Evolutionary conservation across 2,113 vertebrate genomes (phyloP).

Genomic region (Mormyrus lacerda): DNA sequence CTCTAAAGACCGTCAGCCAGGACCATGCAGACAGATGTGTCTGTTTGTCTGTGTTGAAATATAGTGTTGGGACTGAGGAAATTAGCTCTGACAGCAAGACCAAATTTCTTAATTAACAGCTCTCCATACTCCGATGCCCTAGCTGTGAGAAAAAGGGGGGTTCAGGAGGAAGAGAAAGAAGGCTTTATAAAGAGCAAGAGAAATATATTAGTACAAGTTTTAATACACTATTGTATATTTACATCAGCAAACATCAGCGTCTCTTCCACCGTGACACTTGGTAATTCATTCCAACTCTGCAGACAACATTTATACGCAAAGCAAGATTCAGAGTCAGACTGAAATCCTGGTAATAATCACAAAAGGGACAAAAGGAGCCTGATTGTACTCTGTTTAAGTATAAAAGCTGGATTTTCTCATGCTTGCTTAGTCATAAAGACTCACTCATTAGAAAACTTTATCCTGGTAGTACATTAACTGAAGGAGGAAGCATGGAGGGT

Average conservation of each 20-base stretch:
- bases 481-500: not conserved
- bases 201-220: not conserved
- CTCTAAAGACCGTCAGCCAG: not conserved
- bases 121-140: not conserved
- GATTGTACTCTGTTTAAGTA: not conserved
- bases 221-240: not conserved
- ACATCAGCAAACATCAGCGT: not conserved
- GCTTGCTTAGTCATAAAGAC: not conserved
- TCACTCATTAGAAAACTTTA: not conserved
- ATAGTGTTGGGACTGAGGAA: not conserved
- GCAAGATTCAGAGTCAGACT: too few relatives aligned
- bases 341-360: not conserved
- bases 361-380: not conserved
- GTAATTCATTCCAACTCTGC: not conserved
- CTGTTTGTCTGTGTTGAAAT: not conserved
- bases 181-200: not conserved
- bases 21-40: not conserved
- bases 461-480: not conserved
- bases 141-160: not conserved
- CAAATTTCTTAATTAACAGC: not conserved
- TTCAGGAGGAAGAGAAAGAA: not conserved
- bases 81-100: not conserved
- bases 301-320: not conserved
- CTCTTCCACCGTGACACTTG: not conserved
- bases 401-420: not conserved